Base-by-base conservation (phyloP, 92 coral and sea anemone genomes). In the Anthopleura xanthogrammica region DNA sequence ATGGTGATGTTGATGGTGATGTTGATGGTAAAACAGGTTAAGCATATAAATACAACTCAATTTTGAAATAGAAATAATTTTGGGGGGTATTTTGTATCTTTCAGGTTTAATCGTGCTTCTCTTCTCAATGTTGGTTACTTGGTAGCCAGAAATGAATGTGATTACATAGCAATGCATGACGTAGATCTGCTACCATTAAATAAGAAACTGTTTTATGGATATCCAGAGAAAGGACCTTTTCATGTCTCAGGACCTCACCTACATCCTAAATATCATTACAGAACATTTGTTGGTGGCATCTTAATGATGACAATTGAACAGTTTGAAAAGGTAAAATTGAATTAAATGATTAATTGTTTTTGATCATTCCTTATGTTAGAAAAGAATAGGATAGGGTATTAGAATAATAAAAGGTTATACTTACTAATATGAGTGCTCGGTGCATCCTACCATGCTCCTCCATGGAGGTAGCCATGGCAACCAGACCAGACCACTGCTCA, bases 111-210 rank as follows among this genome's bases (percentile, higher is more conserved):
- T 77, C 91, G 99, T 80, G 99, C 99, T 41, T 85, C 98, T 16
- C 92, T 96, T 19, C 83, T 96, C 62, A 96, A 96, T 87, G 95
- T 87, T 72, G 99, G 99, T 43, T 96, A 80, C 83, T 79, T 96
- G 71, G 87, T 86, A 41, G 99, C 99, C 65, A 88, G 91, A 76
- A 91, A 96, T 70, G 84, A 91, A 60, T 96, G 99, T 89, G 99
- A 96, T 84, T 96, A 96, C 81, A 87, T 96, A 77, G 98, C 94
- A 52, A 96, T 96, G 99, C 99, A 96, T 84, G 99, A 96, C 50
- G 99, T 96, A 52, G 99, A 96, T 84, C 85, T 96, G 6, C 84
- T 96, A 68, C 99, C 99, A 46, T 81, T 96, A 13, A 94, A 96
- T 80, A 87, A 94, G 60, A 92, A 92, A 75, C 88, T 96, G 58